Evolutionary conservation across 37 sponge, comb jelly and placozoan species (phyloP).

Genomic region (Bolinopsis microptera): DNA sequence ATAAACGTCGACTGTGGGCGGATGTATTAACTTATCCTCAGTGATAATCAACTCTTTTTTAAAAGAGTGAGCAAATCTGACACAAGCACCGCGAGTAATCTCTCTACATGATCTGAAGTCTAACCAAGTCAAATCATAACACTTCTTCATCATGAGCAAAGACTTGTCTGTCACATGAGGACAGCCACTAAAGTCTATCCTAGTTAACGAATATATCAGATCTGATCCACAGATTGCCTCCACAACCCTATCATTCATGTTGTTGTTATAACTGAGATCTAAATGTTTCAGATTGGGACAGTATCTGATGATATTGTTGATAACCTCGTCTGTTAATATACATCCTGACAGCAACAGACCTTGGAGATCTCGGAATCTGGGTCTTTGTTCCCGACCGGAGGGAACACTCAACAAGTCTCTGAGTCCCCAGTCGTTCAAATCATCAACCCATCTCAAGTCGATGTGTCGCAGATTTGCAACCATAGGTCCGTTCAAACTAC

Average conservation of each 20-base stretch:
- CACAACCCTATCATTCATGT: conserved; percentile 59
- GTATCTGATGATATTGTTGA: conserved; percentile 49
- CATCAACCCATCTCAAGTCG: conserved; percentile 43
- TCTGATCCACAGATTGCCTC: background rate
- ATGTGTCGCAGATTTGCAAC: conserved; percentile 23
- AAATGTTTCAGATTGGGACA: conserved; percentile 50
- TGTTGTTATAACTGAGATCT: conserved; percentile 49
- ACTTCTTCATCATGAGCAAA: conserved; percentile 40
- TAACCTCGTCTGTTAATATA: background rate
- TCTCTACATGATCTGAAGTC: conserved; percentile 61
- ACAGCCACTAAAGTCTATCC: conserved; percentile 64
- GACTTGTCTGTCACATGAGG: conserved; percentile 50
- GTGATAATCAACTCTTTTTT: conserved; percentile 52
- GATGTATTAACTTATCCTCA: conserved; percentile 62
- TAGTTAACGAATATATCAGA: conserved; percentile 50
- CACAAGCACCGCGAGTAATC: conserved; percentile 47
- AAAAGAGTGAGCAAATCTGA: conserved; percentile 52
- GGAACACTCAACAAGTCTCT: conserved; percentile 47
- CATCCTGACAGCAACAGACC: conserved; percentile 2
- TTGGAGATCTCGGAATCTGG: conserved; percentile 47
- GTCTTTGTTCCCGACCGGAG: conserved; percentile 19
- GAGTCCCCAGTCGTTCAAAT: conserved; percentile 52
- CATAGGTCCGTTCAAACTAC: conserved; percentile 29
- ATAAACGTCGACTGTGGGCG: conserved; percentile 43
- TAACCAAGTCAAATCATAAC: conserved; percentile 46